A percentile compares a stretch with the other conserved stretches of the same genome.
These are phyloP conservation scores for Parnassius mnemosyne DNA, from an alignment of 2,888 invertebrate genomes.

Conservation along the genomic window DNA sequence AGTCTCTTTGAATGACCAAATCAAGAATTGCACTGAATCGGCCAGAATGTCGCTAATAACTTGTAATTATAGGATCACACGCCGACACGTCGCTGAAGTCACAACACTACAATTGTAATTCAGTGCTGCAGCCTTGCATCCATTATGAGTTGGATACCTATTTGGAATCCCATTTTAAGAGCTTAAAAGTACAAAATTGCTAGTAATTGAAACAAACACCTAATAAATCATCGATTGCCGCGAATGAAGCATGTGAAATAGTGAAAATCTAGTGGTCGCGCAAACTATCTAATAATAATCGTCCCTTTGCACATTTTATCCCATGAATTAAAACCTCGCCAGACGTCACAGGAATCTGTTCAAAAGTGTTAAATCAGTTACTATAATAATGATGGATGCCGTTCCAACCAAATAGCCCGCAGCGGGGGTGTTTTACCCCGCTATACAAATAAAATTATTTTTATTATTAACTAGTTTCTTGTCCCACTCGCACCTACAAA, in stretches of 20 bases:
- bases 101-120: too few relatives aligned
- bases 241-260: not conserved
- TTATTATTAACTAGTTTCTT: conserved; percentile 74
- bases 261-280: conserved; percentile 1
- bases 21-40: conserved; percentile 50
- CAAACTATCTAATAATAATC: conserved; percentile 14
- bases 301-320: conserved; percentile 42
- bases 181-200: conserved; percentile 44
- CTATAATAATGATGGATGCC: conserved; percentile 80
- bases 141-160: too few relatives aligned
- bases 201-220: conserved; percentile 20
- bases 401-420: conserved; percentile 75
- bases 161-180: conserved; percentile 31
- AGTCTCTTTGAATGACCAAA: conserved; percentile 54
- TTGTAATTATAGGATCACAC: too few relatives aligned
- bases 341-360: conserved; percentile 72
- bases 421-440: conserved; percentile 80
- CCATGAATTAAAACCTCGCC: conserved; percentile 51
- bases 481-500: conserved; percentile 58
- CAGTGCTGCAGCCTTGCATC: too few relatives aligned
- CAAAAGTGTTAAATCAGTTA: conserved; percentile 81
- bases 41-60: conserved; percentile 42
- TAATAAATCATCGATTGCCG: conserved; percentile 13
- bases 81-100: too few relatives aligned
- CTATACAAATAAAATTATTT: conserved; percentile 80